A percentile compares a stretch with the other conserved stretches of the same genome.
Evolutionary conservation across 2,797 vertebrate species (phyloP).

Genomic region (Columba guinea): DNA sequence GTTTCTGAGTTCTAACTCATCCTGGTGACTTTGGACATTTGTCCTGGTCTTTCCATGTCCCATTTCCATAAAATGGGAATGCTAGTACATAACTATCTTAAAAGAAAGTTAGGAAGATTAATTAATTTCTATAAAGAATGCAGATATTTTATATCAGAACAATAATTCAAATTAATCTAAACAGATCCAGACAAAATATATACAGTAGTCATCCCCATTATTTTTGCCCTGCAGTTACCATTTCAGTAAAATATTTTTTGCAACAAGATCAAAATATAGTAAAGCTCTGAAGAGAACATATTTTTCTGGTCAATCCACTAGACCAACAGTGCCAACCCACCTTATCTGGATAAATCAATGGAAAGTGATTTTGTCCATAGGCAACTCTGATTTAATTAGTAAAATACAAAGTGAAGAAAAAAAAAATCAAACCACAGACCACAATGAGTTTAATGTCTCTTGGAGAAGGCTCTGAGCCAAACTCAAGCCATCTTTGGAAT

Average conservation of each 20-base stretch:
- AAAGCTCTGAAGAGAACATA: not conserved
- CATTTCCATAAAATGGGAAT: not conserved
- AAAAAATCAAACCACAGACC: not conserved
- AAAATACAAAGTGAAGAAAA: not conserved
- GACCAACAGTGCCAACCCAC: not conserved
- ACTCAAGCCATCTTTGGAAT: not conserved
- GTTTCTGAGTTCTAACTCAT: not conserved
- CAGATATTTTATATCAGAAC: not conserved
- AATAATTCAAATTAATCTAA: not conserved
- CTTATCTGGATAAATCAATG: constrained; percentile 12
- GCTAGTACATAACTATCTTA: not conserved
- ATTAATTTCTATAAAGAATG: not conserved
- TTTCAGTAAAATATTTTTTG: not conserved
- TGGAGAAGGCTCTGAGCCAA: not conserved
- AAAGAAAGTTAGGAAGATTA: not conserved
- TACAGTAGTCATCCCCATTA: not conserved
- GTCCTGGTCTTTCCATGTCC: not conserved
- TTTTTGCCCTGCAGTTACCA: constrained; percentile 5
- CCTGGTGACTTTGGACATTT: not conserved
- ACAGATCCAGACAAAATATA: constrained; percentile 10
- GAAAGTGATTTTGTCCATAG: constrained; percentile 9
- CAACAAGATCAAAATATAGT: not conserved
- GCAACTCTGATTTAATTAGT: constrained; percentile 19
- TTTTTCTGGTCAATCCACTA: not conserved
- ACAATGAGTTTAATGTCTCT: constrained; percentile 12